Evolutionary conservation across 1,140 invertebrate genomes (phyloP), one percentile per base, ranked within the genome.

Genomic region (Phthorimaea operculella): DNA sequence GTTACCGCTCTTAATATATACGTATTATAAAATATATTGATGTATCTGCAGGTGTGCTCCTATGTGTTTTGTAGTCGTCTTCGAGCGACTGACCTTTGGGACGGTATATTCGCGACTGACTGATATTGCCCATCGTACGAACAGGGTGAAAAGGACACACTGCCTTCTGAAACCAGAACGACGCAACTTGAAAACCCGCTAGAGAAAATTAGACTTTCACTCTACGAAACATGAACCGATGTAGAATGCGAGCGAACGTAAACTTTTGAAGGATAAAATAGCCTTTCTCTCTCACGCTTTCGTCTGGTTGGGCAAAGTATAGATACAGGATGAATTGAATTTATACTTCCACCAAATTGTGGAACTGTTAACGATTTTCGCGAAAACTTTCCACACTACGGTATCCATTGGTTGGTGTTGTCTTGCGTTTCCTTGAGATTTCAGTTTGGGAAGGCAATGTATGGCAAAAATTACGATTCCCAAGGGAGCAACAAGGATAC

Each of bases 251-350:
- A 15, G n/a, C 9, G 54, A 62, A 56, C 4, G 56, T 54, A 57
- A 66, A 69, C 56, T 61, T 81, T 72, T 73, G 74, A 77, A 80
- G 76, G 79, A 81, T 74, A 59, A 66, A 52, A 79, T 57, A 36
- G 52, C 54, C 61, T 57, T 59, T 84, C 79, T 66, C 70, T 56
- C 69, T 84, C 70, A 61, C 69, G 61, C 79, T 62, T 63, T 74
- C 66, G 57, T 68, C 71, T 74, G 79, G 72, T 79, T 81, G 76
- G 78, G 70, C 60, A 63, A 64, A 73, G 76, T 68, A 72, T 58
- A 79, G 71, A 83, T 73, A 76, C 74, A 76, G 70, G 70, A 76
- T 73, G 73, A 82, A 83, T 81, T 80, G 70, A 80, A 81, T 81
- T 80, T 81, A 65, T 62, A 61, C 72, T 45, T 65, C 63, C 63